Evolutionary conservation across 2,797 vertebrate genomes (phyloP), one percentile per base, ranked within the genome.

Genomic region (Myripristis jacobus): DNA sequence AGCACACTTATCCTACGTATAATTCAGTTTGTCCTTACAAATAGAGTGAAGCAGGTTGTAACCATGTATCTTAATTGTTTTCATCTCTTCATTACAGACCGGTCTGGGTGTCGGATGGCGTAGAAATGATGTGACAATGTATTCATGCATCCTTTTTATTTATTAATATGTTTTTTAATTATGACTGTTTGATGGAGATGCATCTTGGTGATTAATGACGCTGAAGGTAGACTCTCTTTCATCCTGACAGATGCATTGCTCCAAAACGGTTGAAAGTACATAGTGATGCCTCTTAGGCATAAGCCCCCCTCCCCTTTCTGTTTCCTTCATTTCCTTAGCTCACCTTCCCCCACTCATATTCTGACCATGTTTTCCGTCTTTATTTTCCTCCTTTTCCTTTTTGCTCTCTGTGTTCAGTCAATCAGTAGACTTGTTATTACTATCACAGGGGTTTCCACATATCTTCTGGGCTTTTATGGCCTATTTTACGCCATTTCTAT

Each of bases 391-490:
- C 44, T n/a, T 9, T 18, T 59, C 24, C 54, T 73, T 53, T 7
- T 2, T 74, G 38, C 27, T 68, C 18, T n/a, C 44, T 34, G 50
- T 79, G 76, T 60, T 86, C 82, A 78, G 29, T 81, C 70, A 88
- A 74, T 91, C 87, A 72, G 60, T 75, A 62, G 55, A 78, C 83
- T 72, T 79, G 66, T 86, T 87, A 67, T 77, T 76, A 71, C 77
- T 15, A 64, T 88, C 79, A 72, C 72, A 19, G 58, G 59, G 70
- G 51, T 70, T 80, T 80, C 66, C 47, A 6, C 21, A 38, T 22
- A 18, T 80, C 83, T 87, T 68, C 69, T 52, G 83, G 88, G 87
- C 73, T 77, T 87, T 85, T 83, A 75, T 85, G 75, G 70, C 84
- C 81, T 76, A 82, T 87, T 87, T 87, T 79, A 78, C 68, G 25